Percentiles rank a stretch among this genome's conserved stretches.
Conservation (phyloP, 2,797 vertebrate genomes). For the Apogon hyalosoma region DNA sequence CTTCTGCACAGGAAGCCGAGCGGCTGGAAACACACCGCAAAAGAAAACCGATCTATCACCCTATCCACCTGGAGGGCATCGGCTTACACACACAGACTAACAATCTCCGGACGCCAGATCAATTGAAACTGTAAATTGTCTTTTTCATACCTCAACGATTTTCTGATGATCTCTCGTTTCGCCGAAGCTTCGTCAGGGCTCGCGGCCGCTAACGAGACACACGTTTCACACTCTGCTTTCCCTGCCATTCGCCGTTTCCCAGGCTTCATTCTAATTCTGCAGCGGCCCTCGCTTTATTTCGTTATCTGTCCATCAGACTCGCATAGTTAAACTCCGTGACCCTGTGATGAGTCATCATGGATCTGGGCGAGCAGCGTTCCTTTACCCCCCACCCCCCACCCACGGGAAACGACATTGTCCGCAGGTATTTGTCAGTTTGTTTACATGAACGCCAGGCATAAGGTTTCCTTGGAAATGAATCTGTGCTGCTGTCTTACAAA, state of each 20-base stretch:
- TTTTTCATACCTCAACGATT: constrained; percentile 68
- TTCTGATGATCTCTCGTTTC: constrained; percentile 57
- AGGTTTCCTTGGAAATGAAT: constrained; percentile 18
- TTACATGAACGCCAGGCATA: constrained; percentile 11
- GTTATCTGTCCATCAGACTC: constrained; percentile 30
- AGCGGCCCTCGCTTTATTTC: constrained; percentile 1
- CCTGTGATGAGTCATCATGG: constrained; percentile 35
- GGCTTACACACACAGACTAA: constrained; percentile 20
- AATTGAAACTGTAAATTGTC: constrained; percentile 67
- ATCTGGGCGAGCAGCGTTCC: constrained; percentile 4
- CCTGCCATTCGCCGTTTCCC: neutral
- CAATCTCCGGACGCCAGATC: constrained; percentile 34
- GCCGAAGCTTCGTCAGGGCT: constrained; percentile 23
- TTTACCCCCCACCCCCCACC: neutral
- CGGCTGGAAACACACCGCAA: constrained; percentile 15
- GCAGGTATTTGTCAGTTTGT: constrained; percentile 1
- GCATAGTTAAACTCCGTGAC: constrained; percentile 12
- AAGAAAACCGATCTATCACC: constrained; percentile 57
- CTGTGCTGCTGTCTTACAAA: neutral
- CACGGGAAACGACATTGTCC: constrained; percentile 9
- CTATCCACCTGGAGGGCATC: constrained; percentile 37
- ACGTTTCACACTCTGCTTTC: neutral
- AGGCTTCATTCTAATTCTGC: constrained; percentile 2
- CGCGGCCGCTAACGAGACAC: constrained; percentile 22
- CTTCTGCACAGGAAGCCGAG: constrained; percentile 50